Conservation (phyloP, 2,888 invertebrate species). For the Sphaeridia pumilis region DNA sequence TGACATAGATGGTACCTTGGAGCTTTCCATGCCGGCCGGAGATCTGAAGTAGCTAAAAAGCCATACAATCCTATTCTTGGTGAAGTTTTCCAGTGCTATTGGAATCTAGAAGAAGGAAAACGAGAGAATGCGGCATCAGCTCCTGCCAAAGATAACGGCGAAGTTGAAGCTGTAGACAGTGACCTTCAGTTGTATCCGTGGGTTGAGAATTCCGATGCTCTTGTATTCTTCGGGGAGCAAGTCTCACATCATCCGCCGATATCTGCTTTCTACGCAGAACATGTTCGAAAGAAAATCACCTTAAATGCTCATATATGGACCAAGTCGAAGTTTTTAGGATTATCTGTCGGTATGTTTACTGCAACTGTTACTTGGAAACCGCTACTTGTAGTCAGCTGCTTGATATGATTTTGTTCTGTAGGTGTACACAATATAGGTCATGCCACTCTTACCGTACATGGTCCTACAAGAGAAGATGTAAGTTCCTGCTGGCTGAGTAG, state of each 20-base stretch:
- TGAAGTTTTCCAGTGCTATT: slow-evolving; percentile 83
- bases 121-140: slow-evolving; percentile 8
- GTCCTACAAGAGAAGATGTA: slow-evolving; percentile 29
- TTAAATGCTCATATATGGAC: slow-evolving; percentile 98
- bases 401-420: slow-evolving; percentile 5
- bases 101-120: slow-evolving; percentile 51
- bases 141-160: not conserved
- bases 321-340: slow-evolving; percentile 95
- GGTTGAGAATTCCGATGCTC: slow-evolving; percentile 31
- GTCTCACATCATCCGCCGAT: slow-evolving; percentile 99
- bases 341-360: slow-evolving; percentile 88
- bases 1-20: slow-evolving; percentile 92
- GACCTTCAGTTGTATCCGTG: slow-evolving; percentile 23
- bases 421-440: slow-evolving; percentile 89
- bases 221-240: slow-evolving; percentile 84
- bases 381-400: no score
- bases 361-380: no score
- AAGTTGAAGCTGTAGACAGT: not conserved
- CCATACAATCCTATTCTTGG: slow-evolving; percentile 98
- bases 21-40: slow-evolving; percentile 96
- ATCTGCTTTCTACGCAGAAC: slow-evolving; percentile 98
- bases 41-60: slow-evolving; percentile 93
- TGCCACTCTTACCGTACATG: slow-evolving; percentile 55
- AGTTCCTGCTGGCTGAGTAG: no score
- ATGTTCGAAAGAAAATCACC: slow-evolving; percentile 74